Evolutionary conservation across 2,113 vertebrate species (phyloP).

Genomic region (Brienomyrus brachyistius): DNA sequence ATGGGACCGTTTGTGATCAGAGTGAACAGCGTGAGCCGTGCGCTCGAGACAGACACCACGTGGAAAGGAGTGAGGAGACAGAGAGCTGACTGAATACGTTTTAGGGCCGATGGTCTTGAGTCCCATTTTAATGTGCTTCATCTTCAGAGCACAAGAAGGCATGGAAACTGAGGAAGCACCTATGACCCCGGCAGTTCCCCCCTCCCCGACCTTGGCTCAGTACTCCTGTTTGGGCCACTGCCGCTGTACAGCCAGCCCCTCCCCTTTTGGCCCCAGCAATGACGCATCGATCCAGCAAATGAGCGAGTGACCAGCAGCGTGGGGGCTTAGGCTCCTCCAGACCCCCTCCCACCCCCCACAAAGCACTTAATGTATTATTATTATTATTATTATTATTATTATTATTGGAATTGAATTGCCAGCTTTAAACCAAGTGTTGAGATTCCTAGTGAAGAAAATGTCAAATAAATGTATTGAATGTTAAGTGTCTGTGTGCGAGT

Average conservation of each 20-base stretch:
- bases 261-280: not conserved
- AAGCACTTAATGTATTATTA: constrained; percentile 53
- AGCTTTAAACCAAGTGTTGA: constrained; percentile 46
- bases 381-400: constrained; percentile 48
- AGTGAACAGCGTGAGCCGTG: not conserved
- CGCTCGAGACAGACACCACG: not conserved
- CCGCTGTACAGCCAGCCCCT: not conserved
- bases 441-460: constrained; percentile 53
- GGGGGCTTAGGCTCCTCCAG: not conserved
- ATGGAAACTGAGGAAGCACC: not conserved
- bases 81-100: not conserved
- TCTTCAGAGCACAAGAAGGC: not conserved
- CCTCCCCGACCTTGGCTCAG: not conserved
- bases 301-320: not conserved
- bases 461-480: constrained; percentile 57
- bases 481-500: constrained; percentile 30
- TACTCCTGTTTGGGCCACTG: not conserved
- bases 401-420: constrained; percentile 39
- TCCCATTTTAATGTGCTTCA: not conserved
- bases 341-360: constrained; percentile 33
- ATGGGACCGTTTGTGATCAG: not conserved
- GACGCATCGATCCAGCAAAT: not conserved
- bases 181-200: not conserved
- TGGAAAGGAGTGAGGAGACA: not conserved
- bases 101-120: not conserved